phyloP scores from a whole-genome alignment of 2,113 vertebrate species.

The Otolemur garnettii region DNA sequence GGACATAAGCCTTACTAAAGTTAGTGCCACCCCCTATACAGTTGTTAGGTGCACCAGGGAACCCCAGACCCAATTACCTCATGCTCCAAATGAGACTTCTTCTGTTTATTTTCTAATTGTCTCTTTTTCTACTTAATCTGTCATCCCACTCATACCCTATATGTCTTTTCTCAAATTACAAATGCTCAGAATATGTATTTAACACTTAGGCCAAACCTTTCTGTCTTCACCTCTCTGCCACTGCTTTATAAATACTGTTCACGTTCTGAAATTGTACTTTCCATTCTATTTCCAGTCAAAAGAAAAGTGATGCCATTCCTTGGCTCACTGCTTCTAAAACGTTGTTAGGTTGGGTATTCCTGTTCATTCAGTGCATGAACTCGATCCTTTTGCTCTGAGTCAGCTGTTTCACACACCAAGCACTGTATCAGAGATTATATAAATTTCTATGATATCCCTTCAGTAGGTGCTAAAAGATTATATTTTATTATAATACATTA shows the following conservation, averaged over 20 bases:
- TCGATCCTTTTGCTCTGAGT: constrained; percentile 35
- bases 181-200: not conserved
- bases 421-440: not conserved
- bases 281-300: not conserved
- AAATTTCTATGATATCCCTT: not conserved
- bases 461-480: not conserved
- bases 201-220: not conserved
- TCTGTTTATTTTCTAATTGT: not conserved
- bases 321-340: constrained; percentile 31
- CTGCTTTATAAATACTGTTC: not conserved
- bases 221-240: not conserved
- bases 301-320: constrained; percentile 50
- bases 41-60: not conserved
- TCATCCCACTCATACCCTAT: not conserved
- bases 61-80: not conserved
- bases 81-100: not conserved
- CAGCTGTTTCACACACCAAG: not conserved
- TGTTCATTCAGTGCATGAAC: not conserved
- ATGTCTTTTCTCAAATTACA: constrained; percentile 11
- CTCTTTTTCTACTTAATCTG: not conserved
- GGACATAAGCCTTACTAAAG: not conserved
- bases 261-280: constrained; percentile 25
- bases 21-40: not conserved
- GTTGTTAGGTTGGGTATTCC: not conserved
- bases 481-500: constrained; percentile 29